Base-by-base conservation (phyloP, 2,113 vertebrate genomes). In the Rhea pennata region DNA sequence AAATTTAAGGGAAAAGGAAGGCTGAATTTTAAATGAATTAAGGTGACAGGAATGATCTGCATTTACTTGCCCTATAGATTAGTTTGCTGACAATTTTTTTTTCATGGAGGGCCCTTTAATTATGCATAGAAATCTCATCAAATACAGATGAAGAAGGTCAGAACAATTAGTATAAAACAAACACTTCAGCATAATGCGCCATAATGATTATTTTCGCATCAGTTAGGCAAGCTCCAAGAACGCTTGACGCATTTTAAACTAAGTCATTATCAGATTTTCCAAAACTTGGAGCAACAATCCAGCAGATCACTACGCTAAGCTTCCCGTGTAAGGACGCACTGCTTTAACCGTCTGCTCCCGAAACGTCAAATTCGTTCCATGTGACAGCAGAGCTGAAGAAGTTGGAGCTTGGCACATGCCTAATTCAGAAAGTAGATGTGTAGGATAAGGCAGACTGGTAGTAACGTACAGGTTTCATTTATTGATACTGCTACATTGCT, bases 141-240 rank as follows among this genome's bases (percentile, higher is more conserved):
- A 84, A 58, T 66, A 58, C 91, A 82, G 79, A 72, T 83, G 92
- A 93, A 92, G 95, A 90, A 97, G 94, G 97, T 94, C 91, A 96
- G 90, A 88, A 87, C 92, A 95, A 95, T 97, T 92, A 94, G 87
- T 71, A 71, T 51, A 88, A 92, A 95, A 87, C 94, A 96, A 96
- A 96, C 94, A 87, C 93, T 97, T 78, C 71, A 89, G 77, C 84
- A 70, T 72, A 89, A 93, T 19, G 81, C 46, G 10, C 90, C 80
- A 46, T 67, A 83, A 85, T 14, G 84, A 83, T 87, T 94, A 66
- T 93, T 95, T 91, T 31, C 1, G 3, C 76, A 90, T n/a, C 87
- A 50, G 75, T 90, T 77, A 75, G 44, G 69, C 4, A 19, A 88
- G 79, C 73, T 84, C 83, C 59, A 40, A 39, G 69, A 94, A 61